Conservation (phyloP, 2,888 invertebrate species). For the Cheiracanthium punctorium region DNA sequence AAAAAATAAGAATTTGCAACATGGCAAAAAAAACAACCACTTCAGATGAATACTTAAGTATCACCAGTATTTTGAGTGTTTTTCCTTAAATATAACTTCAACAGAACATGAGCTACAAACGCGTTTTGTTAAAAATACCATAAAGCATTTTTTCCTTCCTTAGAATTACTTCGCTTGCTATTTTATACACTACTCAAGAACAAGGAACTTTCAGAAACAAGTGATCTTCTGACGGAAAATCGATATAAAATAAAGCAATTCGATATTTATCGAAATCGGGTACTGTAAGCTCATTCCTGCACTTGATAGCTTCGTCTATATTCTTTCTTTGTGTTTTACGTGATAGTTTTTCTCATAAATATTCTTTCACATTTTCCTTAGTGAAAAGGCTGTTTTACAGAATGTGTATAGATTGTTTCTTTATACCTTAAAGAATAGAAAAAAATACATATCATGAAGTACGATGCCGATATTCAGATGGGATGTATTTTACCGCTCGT, state of each 20-base stretch:
- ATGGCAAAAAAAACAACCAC: no score
- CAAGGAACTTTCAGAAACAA: constrained; percentile 39
- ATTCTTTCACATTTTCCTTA: constrained; percentile 8
- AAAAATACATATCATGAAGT: not conserved
- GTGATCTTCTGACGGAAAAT: constrained; percentile 31
- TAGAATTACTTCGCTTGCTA: no score
- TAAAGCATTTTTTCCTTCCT: no score
- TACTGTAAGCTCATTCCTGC: constrained; percentile 37
- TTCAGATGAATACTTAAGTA: no score
- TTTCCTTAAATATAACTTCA: no score
- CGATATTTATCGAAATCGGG: constrained; percentile 67
- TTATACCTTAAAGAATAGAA: not conserved
- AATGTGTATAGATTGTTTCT: constrained; percentile 36
- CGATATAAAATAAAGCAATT: constrained; percentile 58
- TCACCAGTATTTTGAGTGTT: no score
- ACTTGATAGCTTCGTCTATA: constrained; percentile 59
- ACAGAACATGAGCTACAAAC: no score
- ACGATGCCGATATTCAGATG: not conserved
- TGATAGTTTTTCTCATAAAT: constrained; percentile 49
- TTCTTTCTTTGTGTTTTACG: constrained; percentile 31
- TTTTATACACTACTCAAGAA: not conserved
- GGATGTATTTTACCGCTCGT: not conserved
- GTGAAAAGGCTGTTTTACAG: constrained; percentile 25
- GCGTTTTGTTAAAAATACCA: no score
- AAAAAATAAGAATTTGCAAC: no score